Conservation (phyloP, 2,888 invertebrate species). For the Standfussiana lucernea region DNA sequence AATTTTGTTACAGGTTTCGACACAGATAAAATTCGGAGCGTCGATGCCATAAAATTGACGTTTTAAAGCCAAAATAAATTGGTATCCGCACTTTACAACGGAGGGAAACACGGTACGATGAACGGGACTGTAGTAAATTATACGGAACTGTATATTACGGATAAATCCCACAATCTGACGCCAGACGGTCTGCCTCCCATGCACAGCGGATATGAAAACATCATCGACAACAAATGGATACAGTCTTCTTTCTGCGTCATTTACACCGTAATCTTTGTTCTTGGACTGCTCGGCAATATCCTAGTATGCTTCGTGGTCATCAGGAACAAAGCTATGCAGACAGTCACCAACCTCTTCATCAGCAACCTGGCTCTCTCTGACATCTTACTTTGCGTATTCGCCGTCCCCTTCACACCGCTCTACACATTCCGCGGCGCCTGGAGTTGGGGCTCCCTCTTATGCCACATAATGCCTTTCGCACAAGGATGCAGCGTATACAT, state of each 20-base stretch:
- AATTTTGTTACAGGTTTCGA: slow-evolving; percentile 86
- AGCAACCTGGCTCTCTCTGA: slow-evolving; percentile 98
- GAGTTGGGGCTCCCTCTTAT: slow-evolving; percentile 97
- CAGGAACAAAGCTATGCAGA: slow-evolving; percentile 98
- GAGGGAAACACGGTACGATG: slow-evolving; percentile 78
- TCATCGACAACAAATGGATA: slow-evolving; percentile 92
- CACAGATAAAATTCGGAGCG: slow-evolving; percentile 76
- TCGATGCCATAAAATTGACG: slow-evolving; percentile 79
- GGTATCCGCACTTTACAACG: slow-evolving; percentile 75
- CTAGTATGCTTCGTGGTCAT: slow-evolving; percentile 98
- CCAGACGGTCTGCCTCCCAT: slow-evolving; percentile 69
- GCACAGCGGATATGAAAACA: slow-evolving; percentile 83
- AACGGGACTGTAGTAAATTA: slow-evolving; percentile 80
- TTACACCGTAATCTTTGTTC: slow-evolving; percentile 96
- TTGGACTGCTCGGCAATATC: slow-evolving; percentile 97
- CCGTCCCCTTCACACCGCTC: slow-evolving; percentile 98
- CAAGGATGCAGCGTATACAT: slow-evolving; percentile 99
- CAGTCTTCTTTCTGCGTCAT: slow-evolving; percentile 94
- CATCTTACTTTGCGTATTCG: slow-evolving; percentile 97
- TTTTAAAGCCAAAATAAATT: slow-evolving; percentile 77
- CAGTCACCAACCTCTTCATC: slow-evolving; percentile 99
- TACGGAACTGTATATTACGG: slow-evolving; percentile 73
- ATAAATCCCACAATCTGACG: slow-evolving; percentile 75
- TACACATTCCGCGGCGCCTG: slow-evolving; percentile 98
- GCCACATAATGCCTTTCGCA: slow-evolving; percentile 98